Conservation (phyloP, 1,140 invertebrate species). For the Apolygus lucorum region DNA sequence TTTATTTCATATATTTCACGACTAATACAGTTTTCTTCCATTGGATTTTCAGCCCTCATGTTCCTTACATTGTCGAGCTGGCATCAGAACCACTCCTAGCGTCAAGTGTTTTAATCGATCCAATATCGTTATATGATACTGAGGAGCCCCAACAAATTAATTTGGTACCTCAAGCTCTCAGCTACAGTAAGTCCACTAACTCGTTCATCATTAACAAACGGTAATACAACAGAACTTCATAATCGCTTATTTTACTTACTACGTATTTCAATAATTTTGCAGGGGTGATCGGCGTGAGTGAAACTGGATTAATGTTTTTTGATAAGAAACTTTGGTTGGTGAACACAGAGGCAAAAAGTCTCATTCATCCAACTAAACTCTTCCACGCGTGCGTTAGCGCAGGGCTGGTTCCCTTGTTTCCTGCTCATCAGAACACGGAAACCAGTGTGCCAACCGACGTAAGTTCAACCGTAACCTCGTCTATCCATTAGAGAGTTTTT, state of each 20-base stretch:
- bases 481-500: too few relatives aligned
- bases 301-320: neutral
- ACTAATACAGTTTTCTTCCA: too few relatives aligned
- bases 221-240: too few relatives aligned
- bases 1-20: too few relatives aligned
- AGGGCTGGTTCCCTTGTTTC: neutral
- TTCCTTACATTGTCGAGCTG: neutral
- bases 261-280: neutral
- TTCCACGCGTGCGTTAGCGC: slow-evolving; percentile 1
- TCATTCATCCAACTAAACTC: neutral
- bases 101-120: neutral
- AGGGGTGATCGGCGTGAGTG: neutral
- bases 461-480: neutral
- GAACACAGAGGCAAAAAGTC: neutral
- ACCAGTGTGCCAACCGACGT: neutral
- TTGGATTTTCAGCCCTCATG: too few relatives aligned
- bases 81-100: neutral
- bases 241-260: too few relatives aligned
- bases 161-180: neutral
- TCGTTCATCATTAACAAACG: too few relatives aligned
- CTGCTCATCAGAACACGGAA: neutral
- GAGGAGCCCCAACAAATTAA: slow-evolving; percentile 3
- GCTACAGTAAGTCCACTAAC: neutral
- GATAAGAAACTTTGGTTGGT: neutral
- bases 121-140: neutral